Evolutionary conservation across 2,888 invertebrate genomes (phyloP), one percentile per base, ranked within the genome.

Genomic region (Lasioglossum villosulum): DNA sequence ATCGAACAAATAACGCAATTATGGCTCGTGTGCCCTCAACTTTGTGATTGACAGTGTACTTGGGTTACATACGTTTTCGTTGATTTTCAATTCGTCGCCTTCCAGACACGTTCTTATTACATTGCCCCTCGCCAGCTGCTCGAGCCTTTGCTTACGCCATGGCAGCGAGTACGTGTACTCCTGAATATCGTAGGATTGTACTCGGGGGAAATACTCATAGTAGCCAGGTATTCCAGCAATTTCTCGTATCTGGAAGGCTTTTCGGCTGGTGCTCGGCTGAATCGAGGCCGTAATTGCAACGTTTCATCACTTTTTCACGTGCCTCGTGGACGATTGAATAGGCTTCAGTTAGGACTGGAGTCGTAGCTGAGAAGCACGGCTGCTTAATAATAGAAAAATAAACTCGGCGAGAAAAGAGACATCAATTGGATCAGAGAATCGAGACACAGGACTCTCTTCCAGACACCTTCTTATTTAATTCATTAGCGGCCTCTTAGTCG

Each of bases 191-290:
- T 70, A 80, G 84, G 71, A 89, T 86, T 76, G 89, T 86, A 87
- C 92, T 89, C 92, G 80, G n/a, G 91, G 92, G 92, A 92, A 92
- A 92, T 92, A 88, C 88, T 73, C 80, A 78, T 68, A 68, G 79
- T 89, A 87, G 83, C 80, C 88, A 63, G 86, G 71, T 81, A 84
- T 78, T 72, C 66, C 39, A 83, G 63, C 84, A 39, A 6, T 4
- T 45, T 80, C 88, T 83, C 73, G 68, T 16, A 71, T 48, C 23
- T 59, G 30, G 42, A 76, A 48, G 66, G 75, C 59, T 75, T 80
- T 70, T 71, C 42, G 83, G 74, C 70, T 74, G 48, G 59, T 68
- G 82, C 52, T 12, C 76, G 81, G 45, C 52, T 72, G 81, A 90
- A 90, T 90, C 86, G 86, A 84, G 76, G 80, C 75, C 75, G 88